Conservation (phyloP, 2,113 vertebrate species). For the Actinemys pallida region DNA sequence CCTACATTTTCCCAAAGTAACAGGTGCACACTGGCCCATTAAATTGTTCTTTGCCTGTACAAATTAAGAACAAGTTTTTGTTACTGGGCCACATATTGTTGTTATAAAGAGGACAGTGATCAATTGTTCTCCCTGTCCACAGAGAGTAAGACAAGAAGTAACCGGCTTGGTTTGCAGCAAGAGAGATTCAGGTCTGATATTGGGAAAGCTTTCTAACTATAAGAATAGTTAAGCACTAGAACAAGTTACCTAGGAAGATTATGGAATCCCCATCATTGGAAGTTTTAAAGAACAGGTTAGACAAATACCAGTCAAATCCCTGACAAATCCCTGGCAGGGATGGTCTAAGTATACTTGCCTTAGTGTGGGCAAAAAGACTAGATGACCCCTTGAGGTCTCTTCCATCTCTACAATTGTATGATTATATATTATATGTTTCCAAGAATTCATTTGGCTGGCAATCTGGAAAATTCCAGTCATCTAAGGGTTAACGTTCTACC, state of each 20-base stretch:
- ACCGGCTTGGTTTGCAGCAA: not conserved
- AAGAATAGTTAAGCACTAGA: not conserved
- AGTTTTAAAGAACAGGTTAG: not conserved
- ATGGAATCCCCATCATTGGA: not conserved
- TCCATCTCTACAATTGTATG: not conserved
- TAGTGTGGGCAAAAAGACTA: not conserved
- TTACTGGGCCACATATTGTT: not conserved
- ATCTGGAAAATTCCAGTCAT: not conserved
- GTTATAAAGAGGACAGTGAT: not conserved
- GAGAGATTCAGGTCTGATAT: not conserved
- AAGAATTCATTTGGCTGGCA: not conserved
- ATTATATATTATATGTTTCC: not conserved
- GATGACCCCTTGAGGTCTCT: not conserved
- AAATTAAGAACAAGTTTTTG: not conserved
- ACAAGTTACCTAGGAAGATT: not conserved
- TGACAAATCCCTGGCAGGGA: not conserved
- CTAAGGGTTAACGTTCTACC: not conserved
- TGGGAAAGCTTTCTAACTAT: not conserved
- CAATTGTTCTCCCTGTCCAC: not conserved
- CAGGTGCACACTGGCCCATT: not conserved
- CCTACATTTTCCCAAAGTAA: not conserved
- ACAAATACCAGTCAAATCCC: not conserved
- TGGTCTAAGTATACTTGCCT: not conserved
- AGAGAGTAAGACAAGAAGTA: not conserved
- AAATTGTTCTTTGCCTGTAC: not conserved